Evolutionary conservation across 2,797 vertebrate genomes (phyloP).

Genomic region (Syndactyla subalaris): DNA sequence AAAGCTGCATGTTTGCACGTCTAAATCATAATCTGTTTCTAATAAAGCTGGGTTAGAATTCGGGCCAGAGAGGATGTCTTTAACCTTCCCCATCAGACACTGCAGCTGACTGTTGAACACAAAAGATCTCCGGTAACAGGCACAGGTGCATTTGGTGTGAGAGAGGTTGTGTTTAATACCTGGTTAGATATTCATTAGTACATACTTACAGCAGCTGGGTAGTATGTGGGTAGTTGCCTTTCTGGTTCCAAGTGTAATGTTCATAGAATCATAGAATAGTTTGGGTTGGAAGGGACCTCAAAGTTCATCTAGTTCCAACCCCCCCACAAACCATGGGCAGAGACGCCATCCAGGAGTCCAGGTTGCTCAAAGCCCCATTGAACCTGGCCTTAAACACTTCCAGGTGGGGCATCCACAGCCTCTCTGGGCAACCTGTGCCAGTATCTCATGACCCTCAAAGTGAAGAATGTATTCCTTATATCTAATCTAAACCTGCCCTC

Average conservation of each 20-base stretch:
- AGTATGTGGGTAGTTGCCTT: not conserved
- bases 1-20: constrained; percentile 8
- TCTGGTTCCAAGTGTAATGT: not conserved
- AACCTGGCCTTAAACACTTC: not conserved
- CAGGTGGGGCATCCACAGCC: not conserved
- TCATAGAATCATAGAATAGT: not conserved
- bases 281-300: not conserved
- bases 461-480: not conserved
- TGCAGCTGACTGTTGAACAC: not conserved
- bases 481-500: not conserved
- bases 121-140: not conserved
- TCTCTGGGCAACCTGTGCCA: not conserved
- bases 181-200: not conserved
- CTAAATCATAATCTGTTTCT: not conserved
- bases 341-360: not conserved
- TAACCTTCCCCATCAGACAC: not conserved
- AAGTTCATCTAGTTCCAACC: not conserved
- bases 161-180: not conserved
- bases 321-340: rapidly evolving
- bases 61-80: not conserved
- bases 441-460: not conserved
- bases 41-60: not conserved
- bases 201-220: not conserved
- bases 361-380: not conserved
- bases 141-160: rapidly evolving